Percentiles rank a stretch among this genome's conserved stretches.
phyloP scores from a whole-genome alignment of 1,140 invertebrate species.

The Drosophila micromelanica region DNA sequence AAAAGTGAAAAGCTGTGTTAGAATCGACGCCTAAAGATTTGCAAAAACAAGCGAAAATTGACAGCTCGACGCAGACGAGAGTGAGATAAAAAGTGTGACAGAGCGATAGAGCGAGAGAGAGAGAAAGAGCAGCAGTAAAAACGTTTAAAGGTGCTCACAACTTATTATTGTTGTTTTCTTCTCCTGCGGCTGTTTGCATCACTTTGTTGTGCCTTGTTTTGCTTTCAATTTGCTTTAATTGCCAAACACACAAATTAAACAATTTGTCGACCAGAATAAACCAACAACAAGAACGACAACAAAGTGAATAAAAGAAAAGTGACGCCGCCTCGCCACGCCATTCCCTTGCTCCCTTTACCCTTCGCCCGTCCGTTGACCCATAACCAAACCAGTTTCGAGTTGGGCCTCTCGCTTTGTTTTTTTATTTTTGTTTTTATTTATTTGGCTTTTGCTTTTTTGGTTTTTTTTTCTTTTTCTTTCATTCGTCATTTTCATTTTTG shows the following conservation, averaged over 20 bases:
- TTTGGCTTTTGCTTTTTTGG: conserved; percentile 19
- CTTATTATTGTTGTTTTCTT: conserved; percentile 24
- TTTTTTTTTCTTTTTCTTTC: conserved; percentile 29
- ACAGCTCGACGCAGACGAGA: not conserved
- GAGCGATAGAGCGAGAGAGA: not conserved
- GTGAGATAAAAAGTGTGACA: not conserved
- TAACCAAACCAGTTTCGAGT: conserved; percentile 74
- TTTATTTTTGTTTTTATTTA: conserved; percentile 45
- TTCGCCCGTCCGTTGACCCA: conserved; percentile 35
- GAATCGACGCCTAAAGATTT: conserved; percentile 18
- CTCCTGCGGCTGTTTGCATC: not conserved
- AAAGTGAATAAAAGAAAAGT: conserved; percentile 38
- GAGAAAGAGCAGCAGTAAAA: not conserved
- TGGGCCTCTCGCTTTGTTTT: conserved; percentile 53
- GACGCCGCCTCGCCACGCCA: conserved; percentile 11
- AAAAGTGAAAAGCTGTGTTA: conserved; percentile 66
- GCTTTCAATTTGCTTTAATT: conserved; percentile 71
- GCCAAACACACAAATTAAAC: conserved; percentile 65
- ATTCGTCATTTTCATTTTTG: conserved; percentile 49
- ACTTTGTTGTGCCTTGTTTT: conserved; percentile 48
- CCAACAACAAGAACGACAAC: conserved; percentile 9
- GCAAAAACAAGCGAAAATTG: conserved; percentile 24
- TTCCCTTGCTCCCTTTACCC: conserved; percentile 13
- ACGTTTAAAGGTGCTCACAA: conserved; percentile 51
- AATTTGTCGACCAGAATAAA: conserved; percentile 44